Evolutionary conservation across 2,888 invertebrate genomes (phyloP).

Genomic region (Scaptomyza parva): DNA sequence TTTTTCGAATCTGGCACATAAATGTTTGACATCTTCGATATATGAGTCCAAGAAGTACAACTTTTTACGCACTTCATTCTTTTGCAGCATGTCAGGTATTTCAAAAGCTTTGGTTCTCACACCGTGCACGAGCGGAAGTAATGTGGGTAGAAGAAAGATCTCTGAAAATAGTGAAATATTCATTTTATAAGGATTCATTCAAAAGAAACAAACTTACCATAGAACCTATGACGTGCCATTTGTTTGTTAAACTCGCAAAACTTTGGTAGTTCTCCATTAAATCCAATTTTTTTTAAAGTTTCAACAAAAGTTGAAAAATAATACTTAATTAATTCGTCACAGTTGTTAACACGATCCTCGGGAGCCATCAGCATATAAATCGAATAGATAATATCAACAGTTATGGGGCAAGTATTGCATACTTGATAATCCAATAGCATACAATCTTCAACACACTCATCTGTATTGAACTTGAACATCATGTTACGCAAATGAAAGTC

Average conservation of each 20-base stretch:
- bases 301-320: slow-evolving; percentile 51
- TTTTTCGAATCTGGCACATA: slow-evolving; percentile 33
- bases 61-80: slow-evolving; percentile 20
- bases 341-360: slow-evolving; percentile 52
- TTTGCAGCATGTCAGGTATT: slow-evolving; percentile 26
- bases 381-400: slow-evolving; percentile 69
- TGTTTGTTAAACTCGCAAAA: slow-evolving; percentile 59
- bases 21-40: slow-evolving; percentile 25
- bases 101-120: slow-evolving; percentile 2
- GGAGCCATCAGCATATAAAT: slow-evolving; percentile 58
- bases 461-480: slow-evolving; percentile 57
- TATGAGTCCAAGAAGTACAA: slow-evolving; percentile 23
- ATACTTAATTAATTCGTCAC: slow-evolving; percentile 55
- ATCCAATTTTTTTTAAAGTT: slow-evolving; percentile 53
- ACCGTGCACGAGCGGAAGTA: slow-evolving; percentile 23
- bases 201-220: slow-evolving; percentile 46
- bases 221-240: slow-evolving; percentile 62
- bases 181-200: too few relatives aligned
- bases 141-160: slow-evolving; percentile 27
- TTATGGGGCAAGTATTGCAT: slow-evolving; percentile 57
- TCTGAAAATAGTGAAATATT: slow-evolving; percentile 15
- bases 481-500: slow-evolving; percentile 72
- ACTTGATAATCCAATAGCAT: slow-evolving; percentile 73
- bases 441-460: slow-evolving; percentile 46
- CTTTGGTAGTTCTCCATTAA: slow-evolving; percentile 57